Evolutionary conservation across 2,113 vertebrate genomes (phyloP).

Genomic region (Bubo bubo): DNA sequence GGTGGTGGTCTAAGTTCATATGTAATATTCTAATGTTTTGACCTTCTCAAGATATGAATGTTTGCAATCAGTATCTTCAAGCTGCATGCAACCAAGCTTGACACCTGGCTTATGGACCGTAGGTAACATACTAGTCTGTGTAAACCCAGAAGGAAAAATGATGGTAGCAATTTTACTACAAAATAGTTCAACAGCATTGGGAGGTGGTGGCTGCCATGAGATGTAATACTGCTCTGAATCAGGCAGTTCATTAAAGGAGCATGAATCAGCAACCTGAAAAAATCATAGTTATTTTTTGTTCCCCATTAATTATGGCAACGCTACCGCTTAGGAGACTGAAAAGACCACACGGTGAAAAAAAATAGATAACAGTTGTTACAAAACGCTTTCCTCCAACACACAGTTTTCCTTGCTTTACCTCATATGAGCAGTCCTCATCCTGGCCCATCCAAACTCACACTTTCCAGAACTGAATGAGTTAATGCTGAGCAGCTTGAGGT

Average conservation of each 20-base stretch:
- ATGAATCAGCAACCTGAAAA: neutral
- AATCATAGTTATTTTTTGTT: neutral
- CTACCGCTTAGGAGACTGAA: neutral
- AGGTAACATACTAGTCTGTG: neutral
- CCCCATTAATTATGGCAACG: neutral
- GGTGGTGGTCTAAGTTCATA: neutral
- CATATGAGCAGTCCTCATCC: neutral
- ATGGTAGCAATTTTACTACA: neutral
- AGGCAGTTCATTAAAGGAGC: accelerated
- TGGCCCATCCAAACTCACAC: neutral
- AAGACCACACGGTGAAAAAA: neutral
- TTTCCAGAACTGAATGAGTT: neutral
- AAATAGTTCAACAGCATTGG: neutral
- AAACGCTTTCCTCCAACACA: neutral
- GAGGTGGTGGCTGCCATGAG: neutral
- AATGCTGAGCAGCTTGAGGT: neutral
- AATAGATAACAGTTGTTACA: neutral
- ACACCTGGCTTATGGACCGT: neutral
- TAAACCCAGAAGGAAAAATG: neutral
- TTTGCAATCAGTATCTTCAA: neutral
- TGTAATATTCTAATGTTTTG: neutral
- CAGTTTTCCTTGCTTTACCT: neutral
- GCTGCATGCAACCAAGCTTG: neutral
- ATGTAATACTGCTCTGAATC: neutral
- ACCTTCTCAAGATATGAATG: neutral